Evolutionary conservation across 2,888 invertebrate genomes (phyloP).

Genomic region (Artemia sp.): DNA sequence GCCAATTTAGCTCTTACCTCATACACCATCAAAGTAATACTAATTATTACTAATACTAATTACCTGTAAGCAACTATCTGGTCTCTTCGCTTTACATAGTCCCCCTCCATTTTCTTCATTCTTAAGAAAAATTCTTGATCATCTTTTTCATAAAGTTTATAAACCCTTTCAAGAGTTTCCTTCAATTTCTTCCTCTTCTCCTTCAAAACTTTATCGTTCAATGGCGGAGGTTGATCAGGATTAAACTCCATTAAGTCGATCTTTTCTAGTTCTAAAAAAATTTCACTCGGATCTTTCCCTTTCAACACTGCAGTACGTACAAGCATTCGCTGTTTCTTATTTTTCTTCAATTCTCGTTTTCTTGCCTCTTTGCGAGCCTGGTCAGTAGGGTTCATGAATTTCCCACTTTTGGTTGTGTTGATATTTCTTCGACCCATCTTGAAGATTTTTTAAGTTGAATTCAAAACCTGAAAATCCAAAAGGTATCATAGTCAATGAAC

Average conservation of each 20-base stretch:
- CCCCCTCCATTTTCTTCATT: conserved; percentile 69
- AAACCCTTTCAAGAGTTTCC: conserved; percentile 83
- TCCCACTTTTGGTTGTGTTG: conserved; percentile 99
- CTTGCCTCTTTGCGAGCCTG: conserved; percentile 97
- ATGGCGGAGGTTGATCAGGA: conserved; percentile 76
- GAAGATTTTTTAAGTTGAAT: too few relatives aligned
- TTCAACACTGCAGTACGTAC: conserved; percentile 91
- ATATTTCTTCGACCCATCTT: conserved; percentile 90
- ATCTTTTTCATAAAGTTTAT: conserved; percentile 84
- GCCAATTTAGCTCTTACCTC: too few relatives aligned
- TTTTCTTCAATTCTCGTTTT: conserved; percentile 92
- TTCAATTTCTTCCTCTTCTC: conserved; percentile 88
- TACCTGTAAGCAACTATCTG: conserved; percentile 82
- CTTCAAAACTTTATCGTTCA: conserved; percentile 89
- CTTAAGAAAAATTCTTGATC: conserved; percentile 87
- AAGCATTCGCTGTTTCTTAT: conserved; percentile 88
- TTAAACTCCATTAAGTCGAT: conserved; percentile 98
- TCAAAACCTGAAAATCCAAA: too few relatives aligned
- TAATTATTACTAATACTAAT: conserved; percentile 43
- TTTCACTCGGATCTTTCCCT: conserved; percentile 89
- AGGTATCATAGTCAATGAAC: too few relatives aligned
- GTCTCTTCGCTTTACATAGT: conserved; percentile 74
- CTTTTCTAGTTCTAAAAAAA: conserved; percentile 87
- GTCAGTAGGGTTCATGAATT: conserved; percentile 99
- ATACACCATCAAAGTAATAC: too few relatives aligned